These are phyloP conservation scores for Perdix hodgsoniae DNA, from an alignment of 2,797 vertebrate genomes.

Conservation along the genomic window DNA sequence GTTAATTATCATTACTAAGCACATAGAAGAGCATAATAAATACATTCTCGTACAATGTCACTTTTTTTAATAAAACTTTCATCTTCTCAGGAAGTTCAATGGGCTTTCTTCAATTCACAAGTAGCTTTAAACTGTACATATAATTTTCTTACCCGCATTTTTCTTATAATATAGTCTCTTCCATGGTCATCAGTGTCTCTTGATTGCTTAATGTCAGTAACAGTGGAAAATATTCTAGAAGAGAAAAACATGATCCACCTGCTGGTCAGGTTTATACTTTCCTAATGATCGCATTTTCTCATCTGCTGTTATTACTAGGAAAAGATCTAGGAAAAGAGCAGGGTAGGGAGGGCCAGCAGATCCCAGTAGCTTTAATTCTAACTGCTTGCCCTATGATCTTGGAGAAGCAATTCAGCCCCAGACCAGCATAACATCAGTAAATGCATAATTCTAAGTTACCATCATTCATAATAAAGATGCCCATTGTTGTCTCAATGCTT, in stretches of 20 bases:
- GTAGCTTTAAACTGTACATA: background rate
- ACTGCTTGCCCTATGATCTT: background rate
- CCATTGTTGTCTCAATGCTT: background rate
- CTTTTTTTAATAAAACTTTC: background rate
- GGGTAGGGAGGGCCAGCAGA: background rate
- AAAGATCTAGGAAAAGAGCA: background rate
- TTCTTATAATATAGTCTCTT: background rate
- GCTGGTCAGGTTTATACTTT: background rate
- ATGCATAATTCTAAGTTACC: background rate
- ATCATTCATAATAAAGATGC: background rate
- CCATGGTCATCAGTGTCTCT: background rate
- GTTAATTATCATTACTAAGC: background rate
- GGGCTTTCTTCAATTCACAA: background rate
- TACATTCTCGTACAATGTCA: background rate
- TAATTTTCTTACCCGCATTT: background rate
- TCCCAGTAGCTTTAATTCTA: background rate
- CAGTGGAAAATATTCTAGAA: background rate
- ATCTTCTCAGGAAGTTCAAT: background rate
- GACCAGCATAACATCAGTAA: background rate
- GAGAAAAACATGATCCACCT: background rate
- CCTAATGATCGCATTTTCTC: background rate
- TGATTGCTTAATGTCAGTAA: background rate
- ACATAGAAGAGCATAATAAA: background rate
- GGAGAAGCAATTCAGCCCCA: background rate
- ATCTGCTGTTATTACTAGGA: background rate